Conservation (phyloP, 1,140 invertebrate genomes). For the Trichomalopsis sarcophagae region DNA sequence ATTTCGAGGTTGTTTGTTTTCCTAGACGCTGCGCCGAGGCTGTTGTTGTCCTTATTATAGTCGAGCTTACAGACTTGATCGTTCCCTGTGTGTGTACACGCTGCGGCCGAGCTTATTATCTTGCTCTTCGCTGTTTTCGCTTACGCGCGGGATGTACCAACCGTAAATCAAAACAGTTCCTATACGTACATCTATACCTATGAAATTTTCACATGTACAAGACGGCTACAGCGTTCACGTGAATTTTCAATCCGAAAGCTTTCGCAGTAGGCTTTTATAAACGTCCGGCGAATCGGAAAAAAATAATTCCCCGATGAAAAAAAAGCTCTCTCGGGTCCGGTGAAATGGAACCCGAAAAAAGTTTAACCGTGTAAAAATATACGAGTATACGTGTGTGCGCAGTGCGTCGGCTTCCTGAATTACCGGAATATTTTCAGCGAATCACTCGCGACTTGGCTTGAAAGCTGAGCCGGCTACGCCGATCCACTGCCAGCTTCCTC, state of each 20-base stretch:
- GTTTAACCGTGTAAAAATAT: neutral
- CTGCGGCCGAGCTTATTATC: neutral
- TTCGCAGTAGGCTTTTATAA: neutral
- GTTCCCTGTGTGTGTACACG: neutral
- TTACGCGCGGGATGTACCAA: neutral
- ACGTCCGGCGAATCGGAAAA: neutral
- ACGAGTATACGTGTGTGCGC: neutral
- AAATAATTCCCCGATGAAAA: neutral
- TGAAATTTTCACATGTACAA: no score
- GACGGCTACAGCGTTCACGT: no score
- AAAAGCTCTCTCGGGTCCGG: neutral
- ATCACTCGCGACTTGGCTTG: neutral
- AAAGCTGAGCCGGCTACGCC: neutral
- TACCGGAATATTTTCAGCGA: constrained; percentile 3
- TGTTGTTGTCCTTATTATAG: neutral
- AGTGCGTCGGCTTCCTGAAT: neutral
- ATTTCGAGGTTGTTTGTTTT: neutral
- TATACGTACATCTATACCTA: no score
- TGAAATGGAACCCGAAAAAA: neutral
- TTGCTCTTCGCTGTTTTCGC: neutral
- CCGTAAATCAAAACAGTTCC: no score
- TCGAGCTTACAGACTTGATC: neutral
- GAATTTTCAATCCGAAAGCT: no score
- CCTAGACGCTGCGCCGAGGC: neutral
- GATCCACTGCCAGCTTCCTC: neutral